Evolutionary conservation across 2,113 vertebrate genomes (phyloP), one percentile per base, ranked within the genome.

Genomic region (Lagopus muta): DNA sequence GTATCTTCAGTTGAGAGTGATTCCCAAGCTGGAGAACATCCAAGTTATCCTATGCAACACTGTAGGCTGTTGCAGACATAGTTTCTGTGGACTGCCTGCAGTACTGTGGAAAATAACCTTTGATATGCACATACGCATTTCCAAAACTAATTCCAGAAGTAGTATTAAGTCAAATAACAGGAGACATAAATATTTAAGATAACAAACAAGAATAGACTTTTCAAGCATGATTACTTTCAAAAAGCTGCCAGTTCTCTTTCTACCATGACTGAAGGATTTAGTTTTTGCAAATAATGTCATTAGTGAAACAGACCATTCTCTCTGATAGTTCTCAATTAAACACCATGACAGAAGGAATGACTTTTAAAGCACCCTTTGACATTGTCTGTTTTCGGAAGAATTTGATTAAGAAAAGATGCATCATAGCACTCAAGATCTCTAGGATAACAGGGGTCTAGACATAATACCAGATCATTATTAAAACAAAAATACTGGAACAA

Each of bases 381-480:
- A 76, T 8, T 32, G 9, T 48, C 36, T 27, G 66, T 77, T 20
- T 83, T 67, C 81, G 7, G 24, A 86, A 91, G 12, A 25, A 82
- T 66, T 88, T 90, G 18, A 85, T 80, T 70, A 91, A 77, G 55
- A 81, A 93, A 91, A 89, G 19, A 74, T 17, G 22, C 47, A 88
- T 71, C 55, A 55, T 7, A 71, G 17, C 57, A 47, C 61, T 75
- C 47, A 90, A 83, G 61, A 93, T 74, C 50, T 81, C 75, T 65
- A 86, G 52, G 47, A 83, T 81, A 72, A 80, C 27, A 67, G 17
- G 79, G 48, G 71, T 52, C 50, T 81, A 80, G 34, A 62, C 30
- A 52, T 91, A 88, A 94, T 43, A 32, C 76, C 93, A 95, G 34
- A 78, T 48, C 52, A 40, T 81, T 67, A 86, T 20, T 70, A 94